Base-by-base conservation (phyloP, 2,888 invertebrate species). In the Strigamia crassipes region DNA sequence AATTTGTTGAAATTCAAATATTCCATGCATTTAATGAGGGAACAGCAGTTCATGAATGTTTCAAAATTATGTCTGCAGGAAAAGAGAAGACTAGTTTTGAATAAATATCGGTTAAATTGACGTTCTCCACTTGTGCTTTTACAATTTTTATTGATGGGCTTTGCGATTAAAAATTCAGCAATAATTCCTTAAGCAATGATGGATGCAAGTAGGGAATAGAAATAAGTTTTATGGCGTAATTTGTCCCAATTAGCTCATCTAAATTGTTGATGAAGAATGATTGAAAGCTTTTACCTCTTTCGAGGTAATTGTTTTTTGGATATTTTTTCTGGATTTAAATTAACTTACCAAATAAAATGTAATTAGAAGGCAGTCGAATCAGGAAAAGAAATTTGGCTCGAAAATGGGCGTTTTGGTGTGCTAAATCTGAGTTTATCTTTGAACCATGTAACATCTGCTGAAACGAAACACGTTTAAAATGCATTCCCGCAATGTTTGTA, bases 1-100 rank as follows among this genome's bases (percentile, higher is more conserved):
- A 73, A 73, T 73, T 73, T 73, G 73, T 73, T 73, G 13, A 73
- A 73, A 73, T 73, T 73, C 73, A 73, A 73, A 73, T 73, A 31
- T 73, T 31, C 27, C 12, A 73, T 73, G 31, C 23, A 73, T 73
- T 73, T 73, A 73, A 73, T 73, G 73, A 73, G 73, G 73, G 27
- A 73, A 73, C 73, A 73, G 73, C 73, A 73, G 73, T 73, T 73
- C 73, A 73, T 73, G 73, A 73, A 73, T 73, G 73, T 73, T 73
- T 73, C 31, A 73, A 73, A 73, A 73, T 73, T 73, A 73, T 73
- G 73, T 73, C 73, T 73, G 73, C 31, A 73, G 73, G 73, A 73
- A 73, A 73, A 73, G 73, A 27, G 73, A 73, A 73, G 73, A 73
- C 5, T 73, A 73, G 73, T 73, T 73, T 73, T 73, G 73, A 73